Conservation (phyloP, 2,888 invertebrate species). For the Incurvaria masculella region DNA sequence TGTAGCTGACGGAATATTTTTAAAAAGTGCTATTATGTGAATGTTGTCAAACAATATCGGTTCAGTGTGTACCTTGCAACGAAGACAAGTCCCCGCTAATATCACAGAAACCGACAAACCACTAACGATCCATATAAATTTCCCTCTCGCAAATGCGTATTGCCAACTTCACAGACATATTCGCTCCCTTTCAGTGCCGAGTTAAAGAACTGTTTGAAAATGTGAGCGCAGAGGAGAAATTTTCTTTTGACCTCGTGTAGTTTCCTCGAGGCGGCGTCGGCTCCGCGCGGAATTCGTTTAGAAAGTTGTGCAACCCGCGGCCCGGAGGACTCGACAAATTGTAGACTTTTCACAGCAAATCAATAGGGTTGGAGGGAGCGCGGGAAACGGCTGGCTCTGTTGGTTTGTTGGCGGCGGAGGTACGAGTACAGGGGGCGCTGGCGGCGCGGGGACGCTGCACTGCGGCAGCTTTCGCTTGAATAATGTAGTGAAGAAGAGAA, state of each 20-base stretch:
- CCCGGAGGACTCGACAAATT: not conserved
- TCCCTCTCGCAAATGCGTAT: no score
- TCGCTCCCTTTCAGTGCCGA: not conserved
- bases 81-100: no score
- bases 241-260: not conserved
- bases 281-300: not conserved
- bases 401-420: not conserved
- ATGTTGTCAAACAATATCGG: no score
- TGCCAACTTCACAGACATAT: no score
- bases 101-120: no score
- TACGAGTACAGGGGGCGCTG: not conserved
- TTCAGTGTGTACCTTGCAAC: no score
- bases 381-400: not conserved
- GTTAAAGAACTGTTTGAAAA: not conserved
- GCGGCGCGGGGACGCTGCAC: not conserved
- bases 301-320: not conserved
- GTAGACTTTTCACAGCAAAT: not conserved
- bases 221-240: not conserved
- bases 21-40: no score
- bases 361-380: not conserved
- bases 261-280: not conserved
- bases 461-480: not conserved
- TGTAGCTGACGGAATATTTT: no score
- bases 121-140: no score
- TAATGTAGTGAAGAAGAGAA: not conserved